Base-by-base conservation (phyloP, 2,113 vertebrate species). In the Odontesthes bonariensis region DNA sequence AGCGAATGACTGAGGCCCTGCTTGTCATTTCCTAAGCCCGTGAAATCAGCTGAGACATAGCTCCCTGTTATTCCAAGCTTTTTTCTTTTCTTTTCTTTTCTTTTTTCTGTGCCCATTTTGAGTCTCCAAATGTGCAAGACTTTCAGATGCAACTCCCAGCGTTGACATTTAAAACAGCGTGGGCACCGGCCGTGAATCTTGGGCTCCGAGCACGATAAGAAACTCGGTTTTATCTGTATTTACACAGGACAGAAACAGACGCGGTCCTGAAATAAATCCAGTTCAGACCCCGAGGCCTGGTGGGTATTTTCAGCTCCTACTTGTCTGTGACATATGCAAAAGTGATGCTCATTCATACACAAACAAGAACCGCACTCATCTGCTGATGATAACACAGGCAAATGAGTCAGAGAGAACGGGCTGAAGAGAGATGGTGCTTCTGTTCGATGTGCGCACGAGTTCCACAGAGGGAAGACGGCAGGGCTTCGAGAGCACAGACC, bases 21-120 rank as follows among this genome's bases (percentile, higher is more conserved):
- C 82, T 70, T 86, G 81, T 88, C 84, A 89, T 91, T 91, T 91
- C 86, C 90, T 82, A 59, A 22, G 75, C 62, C 84, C 88, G 83
- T 78, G 52, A 89, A 87, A 82, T 64, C 47, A 5, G 47, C 66
- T 80, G 83, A 82, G 88, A 89, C 89, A 89, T 77, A 66, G 61
- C 70, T 88, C 65, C 17, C 40, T 79, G 88, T 88, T 83, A 83
- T 81, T 84, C 17, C 69, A 3, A 49, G 44, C 17, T 59, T 52
- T 70, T 58, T 69, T 73, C 27, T 27, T 27, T 27, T 53, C 3
- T 0, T 20, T 40, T 16, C 13, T 11, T 54, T 32, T 52, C 14
- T 40, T 49, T 60, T 69, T 57, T 17, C 7, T 17, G 10, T 5
- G 62, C 20, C 53, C 1, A 19, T 75, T 79, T 7, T 57, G 3